These are phyloP conservation scores for Melinopterus prodromus DNA, from an alignment of 2,888 invertebrate genomes.

Conservation along the genomic window DNA sequence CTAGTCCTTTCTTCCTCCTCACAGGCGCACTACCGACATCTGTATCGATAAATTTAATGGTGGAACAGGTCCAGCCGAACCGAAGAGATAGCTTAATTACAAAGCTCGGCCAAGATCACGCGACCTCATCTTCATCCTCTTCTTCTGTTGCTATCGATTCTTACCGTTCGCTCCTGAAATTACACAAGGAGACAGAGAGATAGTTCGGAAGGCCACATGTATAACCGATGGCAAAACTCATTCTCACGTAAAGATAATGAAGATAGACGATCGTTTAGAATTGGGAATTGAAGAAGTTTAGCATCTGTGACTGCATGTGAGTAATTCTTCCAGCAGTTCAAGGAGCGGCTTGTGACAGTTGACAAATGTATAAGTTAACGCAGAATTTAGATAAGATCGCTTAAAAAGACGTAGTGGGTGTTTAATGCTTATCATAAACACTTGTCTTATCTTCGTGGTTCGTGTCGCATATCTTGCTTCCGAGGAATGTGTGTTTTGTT, in stretches of 20 bases:
- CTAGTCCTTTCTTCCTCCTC: neutral
- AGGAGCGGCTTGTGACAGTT: constrained; percentile 17
- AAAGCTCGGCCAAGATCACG: constrained; percentile 4
- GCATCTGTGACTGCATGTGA: neutral
- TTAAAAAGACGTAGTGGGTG: constrained; percentile 26
- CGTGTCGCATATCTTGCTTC: neutral
- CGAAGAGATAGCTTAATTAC: neutral
- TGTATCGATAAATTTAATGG: constrained; percentile 4
- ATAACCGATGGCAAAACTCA: neutral
- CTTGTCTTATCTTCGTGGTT: constrained; percentile 8
- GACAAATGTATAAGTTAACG: constrained; percentile 18
- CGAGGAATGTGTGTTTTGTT: neutral
- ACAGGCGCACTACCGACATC: neutral
- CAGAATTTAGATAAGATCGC: constrained; percentile 15
- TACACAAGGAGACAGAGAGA: neutral
- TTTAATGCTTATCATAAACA: constrained; percentile 20
- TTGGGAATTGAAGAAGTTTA: neutral
- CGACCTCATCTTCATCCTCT: neutral
- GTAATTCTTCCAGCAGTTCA: constrained; percentile 13
- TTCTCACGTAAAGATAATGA: neutral
- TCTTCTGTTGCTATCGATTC: neutral
- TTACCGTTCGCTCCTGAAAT: neutral
- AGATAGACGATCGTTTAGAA: neutral
- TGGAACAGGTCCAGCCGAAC: neutral
- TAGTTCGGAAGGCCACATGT: neutral